Percentiles rank a stretch among this genome's conserved stretches.
phyloP scores from a whole-genome alignment of 2,888 invertebrate genomes.

The Carcina quercana region DNA sequence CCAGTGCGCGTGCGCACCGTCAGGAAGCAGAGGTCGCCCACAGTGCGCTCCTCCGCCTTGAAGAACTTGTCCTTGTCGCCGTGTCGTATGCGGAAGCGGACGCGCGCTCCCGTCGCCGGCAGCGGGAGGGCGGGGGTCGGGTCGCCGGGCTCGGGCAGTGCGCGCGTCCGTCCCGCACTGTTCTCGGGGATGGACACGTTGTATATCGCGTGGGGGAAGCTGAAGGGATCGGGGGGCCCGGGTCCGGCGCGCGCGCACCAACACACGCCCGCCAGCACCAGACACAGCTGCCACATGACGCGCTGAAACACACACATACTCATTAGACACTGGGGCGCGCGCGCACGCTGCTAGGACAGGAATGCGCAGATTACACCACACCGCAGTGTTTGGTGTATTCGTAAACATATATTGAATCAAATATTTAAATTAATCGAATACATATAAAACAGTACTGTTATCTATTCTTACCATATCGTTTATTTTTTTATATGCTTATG shows the following conservation, averaged over 20 bases:
- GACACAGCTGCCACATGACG: conserved; percentile 33
- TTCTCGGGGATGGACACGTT: conserved; percentile 95
- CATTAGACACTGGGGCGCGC: too few relatives aligned
- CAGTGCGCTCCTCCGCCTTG: conserved; percentile 90
- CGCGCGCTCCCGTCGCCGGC: conserved; percentile 51
- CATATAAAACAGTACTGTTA: too few relatives aligned
- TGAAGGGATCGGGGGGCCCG: conserved; percentile 49
- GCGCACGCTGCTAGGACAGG: conserved; percentile 1
- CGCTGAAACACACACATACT: too few relatives aligned
- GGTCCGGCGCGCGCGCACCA: conserved; percentile 43
- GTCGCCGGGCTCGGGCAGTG: conserved; percentile 79
- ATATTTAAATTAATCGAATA: too few relatives aligned
- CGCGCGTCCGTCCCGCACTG: conserved; percentile 92
- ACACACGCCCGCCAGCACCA: conserved; percentile 45
- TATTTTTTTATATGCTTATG: too few relatives aligned
- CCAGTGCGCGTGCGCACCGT: conserved; percentile 91
- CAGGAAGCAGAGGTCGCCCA: conserved; percentile 97
- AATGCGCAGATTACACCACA: neutral
- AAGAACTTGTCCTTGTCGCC: conserved; percentile 94
- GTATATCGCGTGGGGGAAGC: conserved; percentile 83
- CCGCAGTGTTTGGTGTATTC: neutral
- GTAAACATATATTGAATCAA: neutral
- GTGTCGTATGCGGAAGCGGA: conserved; percentile 89
- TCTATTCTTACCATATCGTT: too few relatives aligned
- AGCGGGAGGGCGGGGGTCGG: conserved; percentile 85